Evolutionary conservation across 2,888 invertebrate species (phyloP).

Genomic region (Crepidodera aurea): DNA sequence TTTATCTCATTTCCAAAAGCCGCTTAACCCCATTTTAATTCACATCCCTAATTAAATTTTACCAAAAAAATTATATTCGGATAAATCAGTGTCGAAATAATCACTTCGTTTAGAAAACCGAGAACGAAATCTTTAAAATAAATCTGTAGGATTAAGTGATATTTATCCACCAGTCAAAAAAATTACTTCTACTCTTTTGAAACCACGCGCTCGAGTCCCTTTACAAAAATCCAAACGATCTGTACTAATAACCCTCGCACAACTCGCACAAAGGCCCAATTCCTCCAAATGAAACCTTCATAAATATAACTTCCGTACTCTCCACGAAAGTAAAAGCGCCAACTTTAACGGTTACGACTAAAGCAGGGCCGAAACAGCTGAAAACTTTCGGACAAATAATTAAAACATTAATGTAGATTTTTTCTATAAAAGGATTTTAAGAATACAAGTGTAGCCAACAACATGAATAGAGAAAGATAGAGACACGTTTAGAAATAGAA

Average conservation of each 20-base stretch:
- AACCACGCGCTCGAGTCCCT: slow-evolving; percentile 1
- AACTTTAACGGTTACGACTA: slow-evolving; percentile 15
- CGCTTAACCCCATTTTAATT: no score
- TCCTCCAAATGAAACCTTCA: slow-evolving; percentile 21
- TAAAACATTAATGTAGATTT: no score
- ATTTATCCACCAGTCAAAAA: slow-evolving; percentile 13
- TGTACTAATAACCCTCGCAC: slow-evolving; percentile 15
- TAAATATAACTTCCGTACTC: slow-evolving; percentile 23
- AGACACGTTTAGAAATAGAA: no score
- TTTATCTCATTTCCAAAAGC: no score
- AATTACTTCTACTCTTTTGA: slow-evolving; percentile 10
- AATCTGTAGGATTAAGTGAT: slow-evolving; percentile 15
- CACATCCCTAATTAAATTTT: no score
- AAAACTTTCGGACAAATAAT: background rate
- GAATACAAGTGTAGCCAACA: no score
- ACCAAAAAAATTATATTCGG: background rate
- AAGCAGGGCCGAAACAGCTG: background rate
- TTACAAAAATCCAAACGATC: slow-evolving; percentile 21
- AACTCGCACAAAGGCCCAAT: slow-evolving; percentile 18
- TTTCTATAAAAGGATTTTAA: no score
- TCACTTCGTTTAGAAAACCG: background rate
- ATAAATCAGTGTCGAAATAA: background rate
- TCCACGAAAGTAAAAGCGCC: slow-evolving; percentile 13
- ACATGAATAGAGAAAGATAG: no score
- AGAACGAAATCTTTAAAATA: background rate